Evolutionary conservation across 2,113 vertebrate genomes (phyloP).

Genomic region (Hydrochoerus hydrochaeris): DNA sequence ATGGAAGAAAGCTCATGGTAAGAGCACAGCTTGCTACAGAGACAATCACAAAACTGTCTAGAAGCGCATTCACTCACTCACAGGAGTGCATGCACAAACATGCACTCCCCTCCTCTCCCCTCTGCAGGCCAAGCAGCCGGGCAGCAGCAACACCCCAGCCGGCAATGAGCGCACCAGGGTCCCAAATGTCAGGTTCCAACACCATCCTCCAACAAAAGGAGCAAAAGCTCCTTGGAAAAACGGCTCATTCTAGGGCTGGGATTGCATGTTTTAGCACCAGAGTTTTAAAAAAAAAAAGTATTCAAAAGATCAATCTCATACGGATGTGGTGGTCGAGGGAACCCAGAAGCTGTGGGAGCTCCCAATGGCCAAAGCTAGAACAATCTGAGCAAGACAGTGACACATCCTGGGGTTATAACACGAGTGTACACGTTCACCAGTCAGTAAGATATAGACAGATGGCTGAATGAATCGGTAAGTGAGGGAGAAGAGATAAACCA

Average conservation of each 20-base stretch:
- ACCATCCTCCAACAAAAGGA: slow-evolving; percentile 35
- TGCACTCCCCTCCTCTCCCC: background rate
- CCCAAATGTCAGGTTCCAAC: background rate
- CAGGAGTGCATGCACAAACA: background rate
- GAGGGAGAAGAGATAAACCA: background rate
- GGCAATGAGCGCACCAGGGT: background rate
- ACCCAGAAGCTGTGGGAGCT: background rate
- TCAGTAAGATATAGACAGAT: background rate
- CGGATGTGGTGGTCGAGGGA: background rate
- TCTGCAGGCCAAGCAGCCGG: background rate
- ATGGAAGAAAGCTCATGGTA: background rate
- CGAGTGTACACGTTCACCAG: background rate
- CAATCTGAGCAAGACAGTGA: slow-evolving; percentile 10
- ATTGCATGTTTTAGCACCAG: background rate
- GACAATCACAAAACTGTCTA: background rate
- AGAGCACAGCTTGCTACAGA: background rate
- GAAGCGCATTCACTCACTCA: background rate
- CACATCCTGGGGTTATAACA: slow-evolving; percentile 15
- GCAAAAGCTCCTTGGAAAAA: background rate
- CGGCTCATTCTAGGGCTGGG: background rate
- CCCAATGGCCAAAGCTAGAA: background rate
- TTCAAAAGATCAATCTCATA: slow-evolving; percentile 18
- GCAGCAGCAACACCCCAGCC: background rate
- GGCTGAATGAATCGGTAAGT: slow-evolving; percentile 11
- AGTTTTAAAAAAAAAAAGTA: background rate